Conservation (phyloP, 92 coral and sea anemone genomes). For the Pocillopora meandrina region DNA sequence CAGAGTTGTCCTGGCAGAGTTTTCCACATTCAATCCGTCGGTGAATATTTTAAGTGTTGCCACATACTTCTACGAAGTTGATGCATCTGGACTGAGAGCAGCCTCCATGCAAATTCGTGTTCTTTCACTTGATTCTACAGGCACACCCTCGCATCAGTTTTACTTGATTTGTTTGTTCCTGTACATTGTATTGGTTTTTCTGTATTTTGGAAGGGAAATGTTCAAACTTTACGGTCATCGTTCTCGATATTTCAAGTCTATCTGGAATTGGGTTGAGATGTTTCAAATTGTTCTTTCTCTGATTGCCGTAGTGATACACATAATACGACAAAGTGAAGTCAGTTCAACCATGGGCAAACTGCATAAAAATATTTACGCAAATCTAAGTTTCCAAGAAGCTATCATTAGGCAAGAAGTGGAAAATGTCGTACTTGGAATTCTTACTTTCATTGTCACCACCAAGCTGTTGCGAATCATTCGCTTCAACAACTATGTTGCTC, state of each 20-base stretch:
- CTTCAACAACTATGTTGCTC: slow-evolving; percentile 60
- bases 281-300: slow-evolving; percentile 54
- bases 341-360: slow-evolving; percentile 46
- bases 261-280: slow-evolving; percentile 79
- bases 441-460: slow-evolving; percentile 50
- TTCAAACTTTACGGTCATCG: slow-evolving; percentile 35
- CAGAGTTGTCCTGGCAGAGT: too few species aligned
- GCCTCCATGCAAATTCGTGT: slow-evolving; percentile 47
- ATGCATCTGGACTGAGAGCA: slow-evolving; percentile 49
- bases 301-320: slow-evolving; percentile 49
- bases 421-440: slow-evolving; percentile 57
- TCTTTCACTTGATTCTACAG: slow-evolving; percentile 45
- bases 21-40: slow-evolving; percentile 68
- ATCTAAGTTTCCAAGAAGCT: slow-evolving; percentile 58
- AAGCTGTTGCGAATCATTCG: slow-evolving; percentile 67
- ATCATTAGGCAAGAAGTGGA: slow-evolving; percentile 55
- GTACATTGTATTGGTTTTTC: slow-evolving; percentile 48
- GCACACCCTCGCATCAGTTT: slow-evolving; percentile 59
- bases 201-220: slow-evolving; percentile 49
- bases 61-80: slow-evolving; percentile 61
- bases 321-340: slow-evolving; percentile 34
- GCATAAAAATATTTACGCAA: slow-evolving; percentile 46
- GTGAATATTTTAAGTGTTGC: slow-evolving; percentile 51
- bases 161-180: slow-evolving; percentile 60
- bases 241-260: slow-evolving; percentile 38